phyloP scores from a whole-genome alignment of 2,113 vertebrate species.

The Proteles cristata region DNA sequence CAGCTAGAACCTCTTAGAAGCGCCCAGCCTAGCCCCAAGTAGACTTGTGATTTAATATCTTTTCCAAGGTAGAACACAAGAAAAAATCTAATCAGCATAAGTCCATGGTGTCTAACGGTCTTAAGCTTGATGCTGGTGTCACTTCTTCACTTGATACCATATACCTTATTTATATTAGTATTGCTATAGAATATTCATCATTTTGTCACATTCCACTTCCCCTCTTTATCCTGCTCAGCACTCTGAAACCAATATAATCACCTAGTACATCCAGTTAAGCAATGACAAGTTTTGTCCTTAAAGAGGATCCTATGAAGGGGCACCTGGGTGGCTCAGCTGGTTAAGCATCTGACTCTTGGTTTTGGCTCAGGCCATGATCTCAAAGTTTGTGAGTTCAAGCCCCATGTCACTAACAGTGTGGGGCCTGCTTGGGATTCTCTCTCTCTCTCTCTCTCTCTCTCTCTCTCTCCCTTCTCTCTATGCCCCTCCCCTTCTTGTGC shows the following conservation, averaged over 20 bases:
- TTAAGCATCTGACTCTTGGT: too few species aligned
- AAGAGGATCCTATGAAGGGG: neutral
- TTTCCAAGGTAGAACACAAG: constrained; percentile 69
- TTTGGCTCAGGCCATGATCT: too few species aligned
- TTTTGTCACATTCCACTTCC: constrained; percentile 67
- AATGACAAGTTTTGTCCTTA: neutral
- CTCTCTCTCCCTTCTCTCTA: too few species aligned
- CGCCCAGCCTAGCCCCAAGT: neutral
- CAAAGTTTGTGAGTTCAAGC: too few species aligned
- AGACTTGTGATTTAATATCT: constrained; percentile 70
- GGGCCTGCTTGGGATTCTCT: too few species aligned
- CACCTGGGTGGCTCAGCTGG: too few species aligned
- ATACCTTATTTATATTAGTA: constrained; percentile 52
- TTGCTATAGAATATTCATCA: constrained; percentile 57
- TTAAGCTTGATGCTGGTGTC: constrained; percentile 70
- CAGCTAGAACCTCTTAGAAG: constrained; percentile 64
- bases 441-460: too few species aligned
- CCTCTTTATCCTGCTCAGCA: constrained; percentile 48
- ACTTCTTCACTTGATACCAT: constrained; percentile 53
- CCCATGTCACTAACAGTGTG: too few species aligned
- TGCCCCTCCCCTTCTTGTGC: too few species aligned
- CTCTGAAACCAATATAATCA: constrained; percentile 66
- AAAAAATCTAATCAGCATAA: constrained; percentile 77
- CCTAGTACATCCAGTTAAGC: constrained; percentile 41
- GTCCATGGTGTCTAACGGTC: constrained; percentile 63